Percentiles rank a stretch among this genome's conserved stretches.
Evolutionary conservation across 2,888 invertebrate species (phyloP).

Genomic region (Gasteruption jaculator): DNA sequence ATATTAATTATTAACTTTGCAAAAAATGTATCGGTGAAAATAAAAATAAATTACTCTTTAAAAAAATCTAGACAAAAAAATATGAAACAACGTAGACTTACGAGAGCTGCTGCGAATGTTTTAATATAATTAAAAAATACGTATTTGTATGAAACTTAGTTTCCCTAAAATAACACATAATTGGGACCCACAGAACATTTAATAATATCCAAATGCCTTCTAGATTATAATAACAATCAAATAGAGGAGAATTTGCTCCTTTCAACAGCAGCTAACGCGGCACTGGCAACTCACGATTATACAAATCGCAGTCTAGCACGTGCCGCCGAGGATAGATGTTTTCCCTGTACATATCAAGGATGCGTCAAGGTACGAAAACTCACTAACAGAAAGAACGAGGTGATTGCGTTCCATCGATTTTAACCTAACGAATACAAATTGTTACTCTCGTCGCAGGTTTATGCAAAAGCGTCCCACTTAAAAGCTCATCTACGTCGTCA

Average conservation of each 20-base stretch:
- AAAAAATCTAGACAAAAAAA: no score
- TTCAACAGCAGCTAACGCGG: constrained; percentile 41
- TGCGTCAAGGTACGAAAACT: constrained; percentile 40
- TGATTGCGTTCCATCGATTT: background rate
- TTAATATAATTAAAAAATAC: no score
- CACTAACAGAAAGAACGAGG: background rate
- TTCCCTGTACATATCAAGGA: constrained; percentile 49
- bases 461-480: constrained; percentile 86
- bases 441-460: constrained; percentile 60
- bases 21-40: no score
- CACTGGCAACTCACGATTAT: constrained; percentile 50
- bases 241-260: constrained; percentile 34
- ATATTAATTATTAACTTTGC: no score
- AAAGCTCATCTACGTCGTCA: constrained; percentile 85
- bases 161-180: background rate
- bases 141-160: constrained; percentile 12
- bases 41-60: no score
- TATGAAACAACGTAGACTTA: no score
- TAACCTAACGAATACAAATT: constrained; percentile 2
- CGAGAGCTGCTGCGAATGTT: no score
- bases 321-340: constrained; percentile 45
- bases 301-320: constrained; percentile 44
- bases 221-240: constrained; percentile 45
- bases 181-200: constrained; percentile 13
- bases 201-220: constrained; percentile 11